Base-by-base conservation (phyloP, 2,888 invertebrate species). In the Synanthedon myopaeformis region DNA sequence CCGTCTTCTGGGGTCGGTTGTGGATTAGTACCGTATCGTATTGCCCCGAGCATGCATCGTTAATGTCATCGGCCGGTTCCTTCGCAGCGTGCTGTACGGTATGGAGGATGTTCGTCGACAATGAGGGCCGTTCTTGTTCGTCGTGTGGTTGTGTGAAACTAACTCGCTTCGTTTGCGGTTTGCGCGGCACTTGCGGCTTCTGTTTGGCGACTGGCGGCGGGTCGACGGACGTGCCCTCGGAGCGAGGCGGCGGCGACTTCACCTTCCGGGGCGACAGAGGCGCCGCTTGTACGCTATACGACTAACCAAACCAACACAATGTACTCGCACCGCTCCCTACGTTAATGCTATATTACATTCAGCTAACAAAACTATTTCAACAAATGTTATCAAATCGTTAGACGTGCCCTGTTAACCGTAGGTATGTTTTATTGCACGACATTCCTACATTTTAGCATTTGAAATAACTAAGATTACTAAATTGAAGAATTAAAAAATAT, bases 131-230 rank as follows among this genome's bases (percentile, higher is more conserved):
- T 61, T 75, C 70, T 59, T 66, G 62, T 62, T 72, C 72, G 61
- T 76, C 69, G 61, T 67, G 65, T 56, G 74, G 65, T 57, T 82
- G 70, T 56, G 72, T 81, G 79, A 87, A 87, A 87, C 86, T 87
- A 84, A 87, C 86, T 85, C 86, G 83, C 68, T 87, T 87, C 67
- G 69, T 73, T 59, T 79, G 81, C 61, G 86, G 86, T 76, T 86
- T 87, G 62, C 82, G 82, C 54, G 86, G 84, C 70, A 86, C 84
- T 78, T 76, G 82, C 58, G 83, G 87, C 74, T 81, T 84, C 70
- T 71, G 80, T 78, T 76, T 79, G 70, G 56, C 61, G 41, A 79
- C 73, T 53, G 76, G 78, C 57, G 79, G 72, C 55, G 79, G 80
- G 80, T 65, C 65, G 58, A 59, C 59, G 64, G 73, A 64, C 67